Conservation (phyloP, 2,113 vertebrate genomes). For the Semicossyphus pulcher region DNA sequence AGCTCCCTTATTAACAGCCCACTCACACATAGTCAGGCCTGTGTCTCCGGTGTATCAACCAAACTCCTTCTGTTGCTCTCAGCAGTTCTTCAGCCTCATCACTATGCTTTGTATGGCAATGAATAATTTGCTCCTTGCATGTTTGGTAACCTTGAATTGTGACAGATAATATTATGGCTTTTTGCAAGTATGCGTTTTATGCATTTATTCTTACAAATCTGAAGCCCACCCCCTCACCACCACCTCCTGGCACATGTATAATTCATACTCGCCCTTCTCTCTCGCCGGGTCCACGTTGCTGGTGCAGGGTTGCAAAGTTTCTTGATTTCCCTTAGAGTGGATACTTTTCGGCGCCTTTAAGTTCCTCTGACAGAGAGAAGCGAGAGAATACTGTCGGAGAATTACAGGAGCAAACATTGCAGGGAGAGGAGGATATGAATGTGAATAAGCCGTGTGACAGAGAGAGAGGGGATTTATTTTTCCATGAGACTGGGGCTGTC, state of each 20-base stretch:
- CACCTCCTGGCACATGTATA: constrained; percentile 53
- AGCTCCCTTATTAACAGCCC: constrained; percentile 37
- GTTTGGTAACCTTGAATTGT: constrained; percentile 73
- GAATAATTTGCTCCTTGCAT: constrained; percentile 56
- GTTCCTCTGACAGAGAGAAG: constrained; percentile 41
- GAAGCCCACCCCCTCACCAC: constrained; percentile 14
- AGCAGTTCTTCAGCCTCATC: constrained; percentile 54
- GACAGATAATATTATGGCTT: constrained; percentile 61
- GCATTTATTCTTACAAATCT: constrained; percentile 68
- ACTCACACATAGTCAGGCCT: constrained; percentile 3
- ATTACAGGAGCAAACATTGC: constrained; percentile 66
- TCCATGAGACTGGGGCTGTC: constrained; percentile 50
- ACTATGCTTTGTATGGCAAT: constrained; percentile 40
- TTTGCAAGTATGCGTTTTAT: constrained; percentile 38
- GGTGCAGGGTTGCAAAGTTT: constrained; percentile 10
- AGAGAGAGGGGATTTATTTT: constrained; percentile 54
- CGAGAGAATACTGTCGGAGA: constrained; percentile 44
- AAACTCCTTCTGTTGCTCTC: constrained; percentile 38
- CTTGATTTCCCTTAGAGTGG: constrained; percentile 44
- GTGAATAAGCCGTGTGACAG: constrained; percentile 61
- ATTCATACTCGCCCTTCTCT: constrained; percentile 53
- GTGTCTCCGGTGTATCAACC: constrained; percentile 9
- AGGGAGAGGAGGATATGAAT: constrained; percentile 24
- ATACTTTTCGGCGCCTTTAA: constrained; percentile 34
- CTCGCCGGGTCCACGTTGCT: constrained; percentile 21